phyloP scores from a whole-genome alignment of 2,888 invertebrate genomes.

The Pterobdella sp. region DNA sequence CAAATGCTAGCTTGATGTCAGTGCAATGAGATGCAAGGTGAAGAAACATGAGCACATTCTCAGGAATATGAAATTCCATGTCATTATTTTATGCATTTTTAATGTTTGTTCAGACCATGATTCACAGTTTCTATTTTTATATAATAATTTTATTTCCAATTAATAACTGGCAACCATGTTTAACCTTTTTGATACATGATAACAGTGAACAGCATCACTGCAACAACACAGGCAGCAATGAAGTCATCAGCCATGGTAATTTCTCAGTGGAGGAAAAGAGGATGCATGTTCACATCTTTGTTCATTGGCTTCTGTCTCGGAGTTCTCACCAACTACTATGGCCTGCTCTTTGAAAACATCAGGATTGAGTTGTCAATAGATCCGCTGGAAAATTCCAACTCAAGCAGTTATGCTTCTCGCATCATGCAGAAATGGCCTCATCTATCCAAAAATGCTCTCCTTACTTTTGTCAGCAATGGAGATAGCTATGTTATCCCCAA shows the following conservation, averaged over 20 bases:
- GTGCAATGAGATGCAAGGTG: no score
- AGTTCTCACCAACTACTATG: slow-evolving; percentile 34
- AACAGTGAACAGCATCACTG: no score
- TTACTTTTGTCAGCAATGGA: slow-evolving; percentile 9
- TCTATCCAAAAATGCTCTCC: neutral
- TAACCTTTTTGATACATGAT: no score
- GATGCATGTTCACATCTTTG: slow-evolving; percentile 6
- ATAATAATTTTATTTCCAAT: no score
- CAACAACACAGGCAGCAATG: neutral
- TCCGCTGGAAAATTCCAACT: slow-evolving; percentile 20
- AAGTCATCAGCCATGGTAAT: neutral
- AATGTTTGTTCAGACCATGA: no score
- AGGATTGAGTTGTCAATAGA: slow-evolving; percentile 30
- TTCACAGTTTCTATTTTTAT: no score
- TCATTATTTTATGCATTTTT: no score
- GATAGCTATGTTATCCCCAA: slow-evolving; percentile 35
- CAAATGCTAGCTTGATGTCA: no score
- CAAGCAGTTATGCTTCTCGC: neutral
- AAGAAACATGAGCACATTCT: no score
- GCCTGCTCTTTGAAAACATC: slow-evolving; percentile 35
- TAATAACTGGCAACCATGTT: no score
- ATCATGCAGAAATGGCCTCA: slow-evolving; percentile 16
- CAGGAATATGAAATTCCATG: no score
- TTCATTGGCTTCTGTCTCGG: slow-evolving; percentile 28
- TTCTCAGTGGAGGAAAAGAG: slow-evolving; percentile 13